Evolutionary conservation across 1,140 invertebrate genomes (phyloP).

Genomic region (Euura saliciscinereae): DNA sequence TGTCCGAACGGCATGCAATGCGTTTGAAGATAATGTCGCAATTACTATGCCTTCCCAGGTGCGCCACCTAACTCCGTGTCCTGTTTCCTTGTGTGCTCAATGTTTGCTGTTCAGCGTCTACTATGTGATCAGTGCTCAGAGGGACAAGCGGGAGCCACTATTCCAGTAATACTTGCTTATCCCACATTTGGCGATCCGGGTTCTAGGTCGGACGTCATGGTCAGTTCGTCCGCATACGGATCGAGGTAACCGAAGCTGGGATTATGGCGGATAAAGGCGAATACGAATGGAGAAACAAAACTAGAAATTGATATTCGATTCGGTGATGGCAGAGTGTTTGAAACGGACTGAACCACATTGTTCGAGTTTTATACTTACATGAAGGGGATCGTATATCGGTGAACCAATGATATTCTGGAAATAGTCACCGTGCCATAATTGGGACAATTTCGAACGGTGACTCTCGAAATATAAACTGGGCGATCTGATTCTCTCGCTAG

Average conservation of each 20-base stretch:
- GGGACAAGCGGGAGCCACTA: background rate
- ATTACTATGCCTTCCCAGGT: background rate
- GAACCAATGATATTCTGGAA: background rate
- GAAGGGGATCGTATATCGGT: background rate
- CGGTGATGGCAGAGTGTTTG: too few relatives aligned
- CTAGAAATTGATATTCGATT: too few relatives aligned
- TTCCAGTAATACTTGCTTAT: too few relatives aligned
- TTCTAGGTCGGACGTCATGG: too few relatives aligned
- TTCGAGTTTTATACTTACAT: background rate
- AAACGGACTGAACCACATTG: too few relatives aligned
- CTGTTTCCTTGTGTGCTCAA: background rate
- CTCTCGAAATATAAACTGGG: background rate
- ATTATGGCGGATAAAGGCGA: too few relatives aligned
- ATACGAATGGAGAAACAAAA: too few relatives aligned
- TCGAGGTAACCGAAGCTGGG: too few relatives aligned
- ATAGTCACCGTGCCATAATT: background rate
- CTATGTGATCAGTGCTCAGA: background rate
- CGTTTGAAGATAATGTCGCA: constrained; percentile 3
- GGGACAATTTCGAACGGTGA: constrained; percentile 1
- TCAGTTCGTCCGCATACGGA: too few relatives aligned
- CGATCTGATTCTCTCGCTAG: background rate
- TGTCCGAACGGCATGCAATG: background rate
- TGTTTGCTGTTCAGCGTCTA: background rate
- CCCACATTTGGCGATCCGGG: too few relatives aligned
- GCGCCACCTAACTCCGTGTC: background rate